Percentiles rank a stretch among this genome's conserved stretches.
These are phyloP conservation scores for Diogma glabrata DNA, from an alignment of 2,888 invertebrate species.

Conservation along the genomic window DNA sequence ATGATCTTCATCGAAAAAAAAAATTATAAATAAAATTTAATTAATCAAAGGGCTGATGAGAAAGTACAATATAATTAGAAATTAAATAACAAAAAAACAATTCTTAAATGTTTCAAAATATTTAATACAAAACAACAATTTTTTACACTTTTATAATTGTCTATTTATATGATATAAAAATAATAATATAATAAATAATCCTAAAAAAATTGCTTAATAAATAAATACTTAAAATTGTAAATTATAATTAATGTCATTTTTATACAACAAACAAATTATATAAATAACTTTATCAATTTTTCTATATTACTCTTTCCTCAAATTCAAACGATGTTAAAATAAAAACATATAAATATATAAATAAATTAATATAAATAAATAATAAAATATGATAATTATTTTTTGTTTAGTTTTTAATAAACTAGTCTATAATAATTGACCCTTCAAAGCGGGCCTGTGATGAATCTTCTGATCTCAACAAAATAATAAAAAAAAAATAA, in stretches of 20 bases:
- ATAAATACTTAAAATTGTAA: background rate
- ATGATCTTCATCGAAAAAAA: too few species aligned
- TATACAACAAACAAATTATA: too few species aligned
- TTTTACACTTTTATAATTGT: slow-evolving; percentile 9
- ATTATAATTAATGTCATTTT: slow-evolving; percentile 5
- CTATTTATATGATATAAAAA: slow-evolving; percentile 5
- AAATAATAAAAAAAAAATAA: slow-evolving; percentile 6
- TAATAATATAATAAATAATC: background rate
- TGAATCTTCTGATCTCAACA: slow-evolving; percentile 15
- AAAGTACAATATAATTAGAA: slow-evolving; percentile 9
- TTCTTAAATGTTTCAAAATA: background rate
- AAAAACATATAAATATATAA: background rate
- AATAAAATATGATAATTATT: slow-evolving; percentile 3
- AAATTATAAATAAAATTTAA: slow-evolving; percentile 5
- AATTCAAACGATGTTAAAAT: too few species aligned
- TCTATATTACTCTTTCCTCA: too few species aligned
- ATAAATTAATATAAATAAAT: slow-evolving; percentile 3
- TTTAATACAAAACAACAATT: background rate
- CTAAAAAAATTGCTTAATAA: slow-evolving; percentile 3
- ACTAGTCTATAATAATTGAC: slow-evolving; percentile 14
- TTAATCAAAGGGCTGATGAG: slow-evolving; percentile 11
- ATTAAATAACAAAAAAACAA: background rate
- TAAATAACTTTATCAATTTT: too few species aligned
- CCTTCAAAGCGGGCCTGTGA: slow-evolving; percentile 18
- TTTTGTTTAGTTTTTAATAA: slow-evolving; percentile 5